Evolutionary conservation across 2,797 vertebrate species (phyloP), one percentile per base, ranked within the genome.

Genomic region (Tauraco hartlaubi): DNA sequence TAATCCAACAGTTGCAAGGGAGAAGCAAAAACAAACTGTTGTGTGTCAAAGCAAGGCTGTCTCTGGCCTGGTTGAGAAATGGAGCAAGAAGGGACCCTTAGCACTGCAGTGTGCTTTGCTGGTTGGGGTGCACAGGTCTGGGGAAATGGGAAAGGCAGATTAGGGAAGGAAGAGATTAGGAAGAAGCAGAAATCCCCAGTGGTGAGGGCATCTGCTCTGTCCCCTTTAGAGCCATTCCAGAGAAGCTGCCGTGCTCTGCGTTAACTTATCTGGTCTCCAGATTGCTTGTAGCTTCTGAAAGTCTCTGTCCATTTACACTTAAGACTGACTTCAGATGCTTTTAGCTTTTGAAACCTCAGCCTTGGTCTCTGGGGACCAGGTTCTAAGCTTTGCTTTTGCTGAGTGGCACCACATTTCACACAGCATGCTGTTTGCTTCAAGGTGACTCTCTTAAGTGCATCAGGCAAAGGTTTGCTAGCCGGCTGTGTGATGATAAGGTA

Each of bases 161-260:
- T 9, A 28, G 12, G 37, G 35, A 28, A 46, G 22, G 28, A 46
- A 35, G 43, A 56, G 11, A 9, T 21, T 8, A 19, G 23, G 44
- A 41, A 28, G 26, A 69, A 63, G 41, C 3, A 7, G n/a, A 35
- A 68, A 35, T 72, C 15, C 35, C 49, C 2, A 1, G 6, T 3
- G 6, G 15, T 3, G 12, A 52, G 25, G 17, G 28, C 4, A 15
- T 11, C 12, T 49, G 31, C 5, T 71, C 22, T 82, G 49, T 22
- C 2, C 28, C 25, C 7, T 8, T 6, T 9, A 12, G 3, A 6
- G 12, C 23, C 14, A 2, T 37, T 22, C 33, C 48, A 58, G 33
- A 26, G 35, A 39, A 90, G 49, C 5, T 5, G 1, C 15, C 3
- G 2, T 49, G n/a, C 28, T 13, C 5, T 67, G 21, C 0, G 2